A percentile compares a stretch with the other conserved stretches of the same genome.
Conservation (phyloP, 2,113 vertebrate genomes). For the Rallus limicola region DNA sequence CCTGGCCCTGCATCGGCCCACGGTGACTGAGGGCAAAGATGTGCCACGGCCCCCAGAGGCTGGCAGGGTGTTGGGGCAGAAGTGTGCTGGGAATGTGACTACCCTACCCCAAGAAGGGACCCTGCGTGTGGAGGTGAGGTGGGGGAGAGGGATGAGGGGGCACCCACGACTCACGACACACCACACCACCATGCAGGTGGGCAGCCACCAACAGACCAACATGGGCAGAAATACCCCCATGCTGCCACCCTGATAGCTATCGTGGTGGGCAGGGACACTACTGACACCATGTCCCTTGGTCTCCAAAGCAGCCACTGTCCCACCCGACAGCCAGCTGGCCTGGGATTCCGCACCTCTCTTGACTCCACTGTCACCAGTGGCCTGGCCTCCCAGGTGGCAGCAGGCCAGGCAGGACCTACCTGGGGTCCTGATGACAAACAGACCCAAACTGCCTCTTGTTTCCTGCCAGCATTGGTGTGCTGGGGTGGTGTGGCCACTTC, state of each 20-base stretch:
- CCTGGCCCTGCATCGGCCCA: not conserved
- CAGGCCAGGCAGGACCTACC: constrained; percentile 71
- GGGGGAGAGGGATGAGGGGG: not conserved
- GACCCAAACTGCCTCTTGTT: constrained; percentile 86
- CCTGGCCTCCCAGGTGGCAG: not conserved
- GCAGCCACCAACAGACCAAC: not conserved
- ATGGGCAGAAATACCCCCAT: not conserved
- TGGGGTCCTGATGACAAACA: constrained; percentile 97
- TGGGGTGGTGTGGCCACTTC: constrained; percentile 91
- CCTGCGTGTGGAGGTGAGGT: not conserved
- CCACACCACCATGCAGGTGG: not conserved
- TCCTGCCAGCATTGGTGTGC: constrained; percentile 83
- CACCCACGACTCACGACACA: not conserved
- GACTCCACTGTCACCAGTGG: not conserved
- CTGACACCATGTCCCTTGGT: not conserved
- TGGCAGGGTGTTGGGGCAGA: not conserved
- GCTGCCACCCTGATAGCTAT: not conserved
- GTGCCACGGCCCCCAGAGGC: not conserved
- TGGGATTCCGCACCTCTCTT: not conserved
- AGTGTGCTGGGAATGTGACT: accelerated
- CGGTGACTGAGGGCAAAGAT: not conserved
- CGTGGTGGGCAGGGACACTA: not conserved
- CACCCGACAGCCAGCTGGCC: not conserved
- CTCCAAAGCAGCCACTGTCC: not conserved
- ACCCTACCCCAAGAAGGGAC: not conserved